Evolutionary conservation across 37 sponge, comb jelly and placozoan species (phyloP).

Genomic region (Crambe crambe): DNA sequence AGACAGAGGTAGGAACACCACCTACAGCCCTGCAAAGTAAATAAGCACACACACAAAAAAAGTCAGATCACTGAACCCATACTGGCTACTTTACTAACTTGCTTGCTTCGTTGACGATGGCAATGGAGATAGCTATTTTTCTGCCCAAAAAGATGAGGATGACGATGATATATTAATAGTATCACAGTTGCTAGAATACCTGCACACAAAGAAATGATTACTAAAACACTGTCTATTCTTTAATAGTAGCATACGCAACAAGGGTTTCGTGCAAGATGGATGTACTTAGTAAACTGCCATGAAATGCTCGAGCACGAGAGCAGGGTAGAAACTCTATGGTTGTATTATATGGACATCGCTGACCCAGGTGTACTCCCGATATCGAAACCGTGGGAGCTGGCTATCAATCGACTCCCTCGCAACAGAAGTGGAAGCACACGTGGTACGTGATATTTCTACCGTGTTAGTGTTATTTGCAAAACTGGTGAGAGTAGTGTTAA

Average conservation of each 20-base stretch:
- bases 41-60: neutral
- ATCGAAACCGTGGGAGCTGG: conserved; percentile 68
- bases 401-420: conserved; percentile 55
- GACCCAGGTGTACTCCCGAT: conserved; percentile 89
- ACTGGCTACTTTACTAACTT: conserved; percentile 44
- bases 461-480: conserved; percentile 37
- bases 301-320: too few relatives aligned
- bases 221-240: too few relatives aligned
- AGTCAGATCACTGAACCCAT: neutral
- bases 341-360: too few relatives aligned
- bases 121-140: conserved; percentile 83
- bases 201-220: conserved; percentile 21
- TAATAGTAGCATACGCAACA: too few relatives aligned
- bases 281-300: too few relatives aligned
- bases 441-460: conserved; percentile 10
- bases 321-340: too few relatives aligned
- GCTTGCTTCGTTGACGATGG: conserved; percentile 94
- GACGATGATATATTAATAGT: conserved; percentile 70
- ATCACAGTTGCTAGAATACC: conserved; percentile 75
- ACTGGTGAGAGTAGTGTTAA: conserved; percentile 2
- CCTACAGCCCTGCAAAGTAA: conserved; percentile 73
- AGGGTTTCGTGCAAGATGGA: too few relatives aligned
- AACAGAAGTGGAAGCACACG: conserved; percentile 26
- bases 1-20: conserved; percentile 71
- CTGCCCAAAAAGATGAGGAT: conserved; percentile 80